phyloP scores from a whole-genome alignment of 2,113 vertebrate species.

The Epinephelus moara region DNA sequence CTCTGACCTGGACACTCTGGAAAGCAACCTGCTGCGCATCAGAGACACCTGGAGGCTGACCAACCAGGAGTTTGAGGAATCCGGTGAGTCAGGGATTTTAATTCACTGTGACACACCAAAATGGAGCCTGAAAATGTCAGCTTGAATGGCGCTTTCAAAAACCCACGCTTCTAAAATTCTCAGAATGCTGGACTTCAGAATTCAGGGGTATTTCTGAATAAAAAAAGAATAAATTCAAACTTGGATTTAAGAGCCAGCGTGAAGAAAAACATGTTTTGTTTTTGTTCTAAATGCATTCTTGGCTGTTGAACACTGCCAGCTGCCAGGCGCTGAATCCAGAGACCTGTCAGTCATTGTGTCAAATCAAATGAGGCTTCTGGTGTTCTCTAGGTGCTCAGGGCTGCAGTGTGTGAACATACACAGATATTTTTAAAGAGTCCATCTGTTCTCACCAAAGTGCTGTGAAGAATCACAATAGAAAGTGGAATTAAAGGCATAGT shows the following conservation, averaged over 20 bases:
- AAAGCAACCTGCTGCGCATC: conserved; percentile 89
- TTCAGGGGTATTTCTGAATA: not conserved
- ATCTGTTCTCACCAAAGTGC: conserved; percentile 33
- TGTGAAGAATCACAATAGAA: conserved; percentile 7
- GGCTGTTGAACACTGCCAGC: conserved; percentile 32
- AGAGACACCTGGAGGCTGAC: conserved; percentile 87
- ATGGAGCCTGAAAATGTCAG: conserved; percentile 63
- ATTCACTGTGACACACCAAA: conserved; percentile 23
- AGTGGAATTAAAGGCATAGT: not conserved
- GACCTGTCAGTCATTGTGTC: conserved; percentile 58
- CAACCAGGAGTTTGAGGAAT: conserved; percentile 93
- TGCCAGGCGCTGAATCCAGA: conserved; percentile 40
- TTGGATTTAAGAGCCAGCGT: conserved; percentile 5
- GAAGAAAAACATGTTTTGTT: conserved; percentile 24
- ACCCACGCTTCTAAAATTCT: conserved; percentile 20
- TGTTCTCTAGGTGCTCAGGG: conserved; percentile 13
- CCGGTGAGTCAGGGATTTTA: conserved; percentile 83
- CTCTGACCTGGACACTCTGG: conserved; percentile 89
- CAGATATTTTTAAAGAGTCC: not conserved
- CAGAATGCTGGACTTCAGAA: not conserved
- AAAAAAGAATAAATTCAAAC: not conserved
- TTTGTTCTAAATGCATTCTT: conserved; percentile 39
- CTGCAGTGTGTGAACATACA: conserved; percentile 10
- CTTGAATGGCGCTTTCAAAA: conserved; percentile 11
- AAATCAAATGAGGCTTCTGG: conserved; percentile 33